Conservation (phyloP, 1,140 invertebrate genomes). For the Cydia amplana region DNA sequence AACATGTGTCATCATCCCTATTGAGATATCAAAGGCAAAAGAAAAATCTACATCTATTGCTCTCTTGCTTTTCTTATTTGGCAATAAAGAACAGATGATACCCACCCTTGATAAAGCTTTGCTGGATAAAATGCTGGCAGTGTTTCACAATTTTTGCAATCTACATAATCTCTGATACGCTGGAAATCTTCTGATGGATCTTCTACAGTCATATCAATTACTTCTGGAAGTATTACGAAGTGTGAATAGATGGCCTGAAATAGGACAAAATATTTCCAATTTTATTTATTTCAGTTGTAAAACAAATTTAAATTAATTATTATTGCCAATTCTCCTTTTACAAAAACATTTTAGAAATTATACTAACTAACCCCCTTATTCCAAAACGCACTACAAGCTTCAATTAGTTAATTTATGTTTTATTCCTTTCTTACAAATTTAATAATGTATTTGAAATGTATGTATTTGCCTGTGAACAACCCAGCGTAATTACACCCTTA, state of each 20-base stretch:
- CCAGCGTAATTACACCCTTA: too few relatives aligned
- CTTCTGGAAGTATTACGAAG: conserved; percentile 84
- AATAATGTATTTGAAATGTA: too few relatives aligned
- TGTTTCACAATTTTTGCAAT: conserved; percentile 86
- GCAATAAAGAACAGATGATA: neutral
- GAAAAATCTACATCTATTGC: too few relatives aligned
- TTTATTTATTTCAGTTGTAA: too few relatives aligned
- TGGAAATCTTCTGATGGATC: conserved; percentile 95
- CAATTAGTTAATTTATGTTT: too few relatives aligned
- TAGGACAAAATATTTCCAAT: conserved; percentile 20
- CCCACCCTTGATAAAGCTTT: conserved; percentile 83
- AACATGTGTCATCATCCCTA: too few relatives aligned
- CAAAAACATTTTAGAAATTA: too few relatives aligned
- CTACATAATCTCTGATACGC: conserved; percentile 93
- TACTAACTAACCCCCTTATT: too few relatives aligned
- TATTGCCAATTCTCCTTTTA: neutral
- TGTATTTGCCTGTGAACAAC: too few relatives aligned
- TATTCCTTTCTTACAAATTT: too few relatives aligned
- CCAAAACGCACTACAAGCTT: too few relatives aligned
- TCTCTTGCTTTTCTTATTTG: neutral
- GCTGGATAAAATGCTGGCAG: conserved; percentile 85
- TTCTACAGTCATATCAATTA: conserved; percentile 95
- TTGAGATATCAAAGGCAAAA: too few relatives aligned
- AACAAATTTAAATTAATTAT: neutral
- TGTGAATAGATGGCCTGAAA: conserved; percentile 89